These are phyloP conservation scores for Nephrocerus scutellatus DNA, from an alignment of 2,888 invertebrate species.

Conservation along the genomic window DNA sequence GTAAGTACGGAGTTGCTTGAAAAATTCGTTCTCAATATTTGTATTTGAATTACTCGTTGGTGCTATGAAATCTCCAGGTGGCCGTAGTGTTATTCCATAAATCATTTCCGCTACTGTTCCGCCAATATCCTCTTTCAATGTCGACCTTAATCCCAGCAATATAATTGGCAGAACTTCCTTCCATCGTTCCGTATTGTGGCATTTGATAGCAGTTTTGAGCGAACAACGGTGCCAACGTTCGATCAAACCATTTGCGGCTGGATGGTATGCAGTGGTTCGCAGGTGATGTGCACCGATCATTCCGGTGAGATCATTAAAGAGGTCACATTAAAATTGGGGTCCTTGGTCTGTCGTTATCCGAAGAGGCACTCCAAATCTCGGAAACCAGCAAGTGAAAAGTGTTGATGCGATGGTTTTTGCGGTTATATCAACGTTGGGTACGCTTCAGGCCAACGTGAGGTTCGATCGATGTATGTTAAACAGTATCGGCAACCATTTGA, in stretches of 20 bases:
- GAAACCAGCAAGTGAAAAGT: constrained; percentile 34
- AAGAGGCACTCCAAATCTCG: constrained; percentile 40
- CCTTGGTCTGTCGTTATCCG: constrained; percentile 28
- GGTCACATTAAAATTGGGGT: constrained; percentile 11
- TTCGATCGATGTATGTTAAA: constrained; percentile 30
- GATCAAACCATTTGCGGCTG: constrained; percentile 40
- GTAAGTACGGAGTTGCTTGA: too few relatives aligned
- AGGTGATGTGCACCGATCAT: constrained; percentile 25
- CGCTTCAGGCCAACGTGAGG: constrained; percentile 26
- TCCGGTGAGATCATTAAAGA: constrained; percentile 29
- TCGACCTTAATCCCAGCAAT: constrained; percentile 34
- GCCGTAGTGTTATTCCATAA: constrained; percentile 28
- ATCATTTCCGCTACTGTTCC: constrained; percentile 34
- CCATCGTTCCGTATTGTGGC: constrained; percentile 29
- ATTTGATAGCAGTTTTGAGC: constrained; percentile 33
- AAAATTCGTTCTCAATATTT: too few relatives aligned
- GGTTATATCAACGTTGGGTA: constrained; percentile 25
- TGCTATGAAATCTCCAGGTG: constrained; percentile 29
- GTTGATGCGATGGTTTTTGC: constrained; percentile 21
- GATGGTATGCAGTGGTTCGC: constrained; percentile 36
- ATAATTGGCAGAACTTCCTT: constrained; percentile 29
- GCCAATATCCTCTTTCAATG: constrained; percentile 30
- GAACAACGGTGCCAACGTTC: constrained; percentile 42
- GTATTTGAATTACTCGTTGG: too few relatives aligned
- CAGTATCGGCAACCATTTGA: constrained; percentile 32